These are phyloP conservation scores for Cancer borealis DNA, from an alignment of 2,888 invertebrate genomes.

Conservation along the genomic window DNA sequence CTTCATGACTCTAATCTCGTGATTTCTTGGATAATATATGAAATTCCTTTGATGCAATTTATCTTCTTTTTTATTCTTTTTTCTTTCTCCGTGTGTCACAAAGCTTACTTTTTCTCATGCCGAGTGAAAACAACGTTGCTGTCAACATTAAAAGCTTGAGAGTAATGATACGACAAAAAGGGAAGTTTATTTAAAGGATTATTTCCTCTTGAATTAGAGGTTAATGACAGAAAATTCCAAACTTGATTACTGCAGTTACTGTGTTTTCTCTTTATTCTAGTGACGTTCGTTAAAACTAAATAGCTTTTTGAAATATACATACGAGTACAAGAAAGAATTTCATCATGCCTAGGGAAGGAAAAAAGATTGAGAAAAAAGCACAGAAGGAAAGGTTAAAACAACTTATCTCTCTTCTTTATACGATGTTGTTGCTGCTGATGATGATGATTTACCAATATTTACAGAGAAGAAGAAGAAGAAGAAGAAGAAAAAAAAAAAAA, in stretches of 20 bases:
- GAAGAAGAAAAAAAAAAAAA: background rate
- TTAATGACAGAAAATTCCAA: background rate
- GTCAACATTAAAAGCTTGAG: background rate
- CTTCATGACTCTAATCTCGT: conserved; percentile 24
- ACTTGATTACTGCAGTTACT: background rate
- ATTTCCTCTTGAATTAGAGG: background rate
- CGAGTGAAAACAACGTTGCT: background rate
- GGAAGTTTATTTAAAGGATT: background rate
- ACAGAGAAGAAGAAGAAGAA: background rate
- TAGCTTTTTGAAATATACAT: background rate
- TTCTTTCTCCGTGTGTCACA: background rate
- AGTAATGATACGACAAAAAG: background rate
- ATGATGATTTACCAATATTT: background rate
- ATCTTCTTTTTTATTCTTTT: background rate
- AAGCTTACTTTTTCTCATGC: background rate
- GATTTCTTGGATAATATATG: background rate
- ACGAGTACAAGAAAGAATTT: background rate
- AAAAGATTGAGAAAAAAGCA: background rate
- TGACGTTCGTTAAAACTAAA: background rate
- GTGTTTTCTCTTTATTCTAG: background rate
- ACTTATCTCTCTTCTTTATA: background rate
- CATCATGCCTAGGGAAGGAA: background rate
- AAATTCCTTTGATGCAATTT: background rate
- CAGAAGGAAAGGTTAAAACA: background rate
- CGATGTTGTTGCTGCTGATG: background rate